Evolutionary conservation across 1,140 invertebrate genomes (phyloP), one percentile per base, ranked within the genome.

Genomic region (Druon quercuslanigerum): DNA sequence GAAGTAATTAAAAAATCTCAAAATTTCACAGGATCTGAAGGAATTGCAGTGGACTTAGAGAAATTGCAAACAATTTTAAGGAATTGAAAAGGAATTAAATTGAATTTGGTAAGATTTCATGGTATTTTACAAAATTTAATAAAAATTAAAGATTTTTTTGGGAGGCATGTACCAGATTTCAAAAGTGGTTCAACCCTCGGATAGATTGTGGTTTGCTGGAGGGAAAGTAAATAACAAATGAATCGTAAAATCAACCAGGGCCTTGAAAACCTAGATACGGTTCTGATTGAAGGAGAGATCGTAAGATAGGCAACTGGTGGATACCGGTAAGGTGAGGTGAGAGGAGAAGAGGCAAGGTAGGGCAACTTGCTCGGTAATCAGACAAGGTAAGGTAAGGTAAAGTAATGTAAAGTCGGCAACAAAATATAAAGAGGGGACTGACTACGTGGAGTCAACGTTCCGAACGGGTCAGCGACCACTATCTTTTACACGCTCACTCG

Each of bases 391-490:
- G 82, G 80, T 83, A 79, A 75, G 77, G 80, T 78, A 84, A 84
- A 75, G 83, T 79, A 73, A 78, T 81, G 82, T 84, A 82, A 79
- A 83, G 84, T 80, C 82, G 81, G 82, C 84, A 85, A 85, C 84
- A 84, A 88, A 86, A 87, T 89, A 82, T 84, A 84, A 80, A 88
- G 86, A 86, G 87, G 86, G 87, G 86, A 89, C 82, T 85, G 89
- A 86, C 89, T 90, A 87, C 87, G 86, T 87, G 89, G 89, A 91
- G 90, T 91, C 90, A 91, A 91, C 90, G 90, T 91, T 91, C 90
- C 90, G 86, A 89, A 83, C 88, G 87, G 90, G 90, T 91, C 90
- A 91, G 88, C 90, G 90, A 91, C 90, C 90, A 91, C 87, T 82
- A 86, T 88, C 83, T 87, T 80, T 79, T 83, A 82, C 84, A 84